A percentile compares a stretch with the other conserved stretches of the same genome.
phyloP scores from a whole-genome alignment of 1,140 invertebrate genomes.

The Stegodyphus dumicola region DNA sequence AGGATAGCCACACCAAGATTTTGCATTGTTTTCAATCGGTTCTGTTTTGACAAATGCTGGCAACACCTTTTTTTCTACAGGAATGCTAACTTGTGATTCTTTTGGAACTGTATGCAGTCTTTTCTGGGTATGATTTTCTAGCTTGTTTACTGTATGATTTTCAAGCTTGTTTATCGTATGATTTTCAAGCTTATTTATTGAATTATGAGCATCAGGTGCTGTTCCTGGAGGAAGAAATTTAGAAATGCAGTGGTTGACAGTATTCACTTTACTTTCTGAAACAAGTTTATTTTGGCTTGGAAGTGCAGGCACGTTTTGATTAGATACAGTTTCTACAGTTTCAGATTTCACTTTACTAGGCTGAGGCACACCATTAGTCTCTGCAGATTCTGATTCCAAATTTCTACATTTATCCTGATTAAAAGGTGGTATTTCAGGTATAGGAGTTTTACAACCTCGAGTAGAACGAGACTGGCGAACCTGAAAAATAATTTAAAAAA shows the following conservation, averaged over 20 bases:
- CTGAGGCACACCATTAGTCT: background rate
- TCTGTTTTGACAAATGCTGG: constrained; percentile 12
- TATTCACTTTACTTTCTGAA: constrained; percentile 5
- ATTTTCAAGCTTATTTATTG: constrained; percentile 28
- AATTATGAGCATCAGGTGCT: constrained; percentile 2
- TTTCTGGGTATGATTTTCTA: constrained; percentile 18
- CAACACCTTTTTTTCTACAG: constrained; percentile 6
- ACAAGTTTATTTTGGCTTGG: background rate
- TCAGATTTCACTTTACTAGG: constrained; percentile 33
- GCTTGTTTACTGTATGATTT: background rate
- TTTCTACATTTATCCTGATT: constrained; percentile 12
- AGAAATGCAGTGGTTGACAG: background rate
- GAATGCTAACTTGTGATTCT: constrained; percentile 6
- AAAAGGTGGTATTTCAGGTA: constrained; percentile 33
- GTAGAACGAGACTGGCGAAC: constrained; percentile 49
- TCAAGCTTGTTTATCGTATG: constrained; percentile 10
- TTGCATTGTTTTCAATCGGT: constrained; percentile 7
- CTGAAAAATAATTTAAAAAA: constrained; percentile 5
- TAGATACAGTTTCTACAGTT: background rate
- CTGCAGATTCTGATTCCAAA: background rate
- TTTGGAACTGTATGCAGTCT: constrained; percentile 1
- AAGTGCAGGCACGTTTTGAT: background rate
- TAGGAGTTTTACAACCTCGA: constrained; percentile 32
- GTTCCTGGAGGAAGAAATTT: constrained; percentile 30
- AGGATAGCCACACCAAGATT: constrained; percentile 40